phyloP scores from a whole-genome alignment of 2,888 invertebrate species.

The Uloborus plumipes region DNA sequence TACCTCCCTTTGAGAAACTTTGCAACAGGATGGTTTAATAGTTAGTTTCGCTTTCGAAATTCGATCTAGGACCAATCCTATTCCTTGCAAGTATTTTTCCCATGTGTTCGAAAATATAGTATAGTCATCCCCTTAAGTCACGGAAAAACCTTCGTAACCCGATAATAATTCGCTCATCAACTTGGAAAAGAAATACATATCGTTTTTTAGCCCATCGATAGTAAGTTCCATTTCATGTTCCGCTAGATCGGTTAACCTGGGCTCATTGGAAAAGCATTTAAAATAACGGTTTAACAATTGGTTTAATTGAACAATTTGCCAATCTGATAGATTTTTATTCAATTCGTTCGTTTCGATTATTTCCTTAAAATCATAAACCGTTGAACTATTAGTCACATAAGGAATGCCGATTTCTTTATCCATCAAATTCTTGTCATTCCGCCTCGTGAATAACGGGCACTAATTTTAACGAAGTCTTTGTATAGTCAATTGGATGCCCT shows the following conservation, averaged over 20 bases:
- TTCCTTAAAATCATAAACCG: background rate
- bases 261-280: constrained; percentile 26
- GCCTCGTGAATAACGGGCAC: constrained; percentile 26
- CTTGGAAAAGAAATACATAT: no score
- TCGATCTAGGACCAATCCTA: background rate
- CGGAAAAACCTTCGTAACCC: background rate
- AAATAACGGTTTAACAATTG: background rate
- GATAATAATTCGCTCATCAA: background rate
- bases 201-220: background rate
- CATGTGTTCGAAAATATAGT: constrained; percentile 5
- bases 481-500: constrained; percentile 18
- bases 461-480: constrained; percentile 19
- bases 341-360: background rate
- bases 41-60: background rate
- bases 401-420: background rate
- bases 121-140: background rate
- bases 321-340: background rate
- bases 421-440: no score
- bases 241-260: constrained; percentile 9
- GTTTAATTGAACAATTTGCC: background rate
- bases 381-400: background rate
- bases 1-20: constrained; percentile 21
- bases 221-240: constrained; percentile 31
- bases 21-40: constrained; percentile 16
- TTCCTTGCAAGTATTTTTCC: background rate